Evolutionary conservation across 2,797 vertebrate species (phyloP), one percentile per base, ranked within the genome.

Genomic region (Scleropages formosus): DNA sequence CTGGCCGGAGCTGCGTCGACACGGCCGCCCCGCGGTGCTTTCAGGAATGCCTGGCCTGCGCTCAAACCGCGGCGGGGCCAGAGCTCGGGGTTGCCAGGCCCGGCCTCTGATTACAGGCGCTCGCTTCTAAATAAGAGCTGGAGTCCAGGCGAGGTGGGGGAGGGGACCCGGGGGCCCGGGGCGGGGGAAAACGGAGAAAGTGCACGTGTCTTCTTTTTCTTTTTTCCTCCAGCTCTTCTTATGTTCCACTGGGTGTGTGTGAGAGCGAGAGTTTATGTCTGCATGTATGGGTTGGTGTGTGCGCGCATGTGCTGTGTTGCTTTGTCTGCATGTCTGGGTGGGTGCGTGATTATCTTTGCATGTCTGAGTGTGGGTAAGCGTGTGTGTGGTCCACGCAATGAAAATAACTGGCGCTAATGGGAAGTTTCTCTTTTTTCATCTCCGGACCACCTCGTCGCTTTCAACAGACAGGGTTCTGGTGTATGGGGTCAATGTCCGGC

Each of bases 61-160:
- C 27, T 69, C 64, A 58, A 59, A 67, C 53, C 63, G 39, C 31
- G 7, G 15, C 51, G 18, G 63, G 67, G 64, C 74, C 27, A 44
- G 49, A 53, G 53, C 22, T 8, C 12, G 15, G 27, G 27, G n/a
- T 63, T 20, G 63, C 63, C 64, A 59, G 63, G 49, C 16, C 47
- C 46, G 20, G 8, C 31, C 62, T 74, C 24, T 53, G 61, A 74
- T 74, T 56, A 56, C 61, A 74, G 62, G 13, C 49, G 51, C 18
- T 58, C 53, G 1, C 39, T 75, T 26, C 73, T 75, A 59, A 75
- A 67, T 49, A 56, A 66, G 47, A 69, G 64, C 31, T 6, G 31
- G 31, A 39, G 11, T 56, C 18, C 53, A 56, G 18, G 49, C 7
- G 7, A 56, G 62, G 56, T 49, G 11, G 56, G 62, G 62, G 16